A percentile compares a stretch with the other conserved stretches of the same genome.
These are phyloP conservation scores for Clivina fossor DNA, from an alignment of 2,888 invertebrate genomes.

Conservation along the genomic window DNA sequence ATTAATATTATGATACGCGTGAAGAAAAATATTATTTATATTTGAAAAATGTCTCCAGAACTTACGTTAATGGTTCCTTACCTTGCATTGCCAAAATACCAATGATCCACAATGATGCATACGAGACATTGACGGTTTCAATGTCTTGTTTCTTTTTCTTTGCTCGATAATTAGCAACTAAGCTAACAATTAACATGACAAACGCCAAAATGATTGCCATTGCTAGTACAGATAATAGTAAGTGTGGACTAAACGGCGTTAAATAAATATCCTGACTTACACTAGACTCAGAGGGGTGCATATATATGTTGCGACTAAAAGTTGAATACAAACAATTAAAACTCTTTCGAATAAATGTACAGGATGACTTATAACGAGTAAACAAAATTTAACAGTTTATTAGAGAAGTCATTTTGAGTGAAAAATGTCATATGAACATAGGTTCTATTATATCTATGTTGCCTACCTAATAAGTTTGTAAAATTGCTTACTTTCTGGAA, in stretches of 20 bases:
- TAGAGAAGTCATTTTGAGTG: too few species aligned
- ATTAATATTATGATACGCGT: too few species aligned
- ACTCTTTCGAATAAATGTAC: too few species aligned
- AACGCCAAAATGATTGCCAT: slow-evolving; percentile 57
- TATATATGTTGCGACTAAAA: slow-evolving; percentile 64
- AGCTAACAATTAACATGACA: slow-evolving; percentile 56
- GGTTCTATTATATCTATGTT: too few species aligned
- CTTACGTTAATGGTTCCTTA: slow-evolving; percentile 42
- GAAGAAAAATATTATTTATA: too few species aligned
- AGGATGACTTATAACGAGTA: too few species aligned
- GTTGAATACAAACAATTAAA: too few species aligned
- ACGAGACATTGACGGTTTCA: slow-evolving; percentile 54
- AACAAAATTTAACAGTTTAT: too few species aligned
- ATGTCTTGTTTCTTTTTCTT: slow-evolving; percentile 40
- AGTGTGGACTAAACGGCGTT: slow-evolving; percentile 61
- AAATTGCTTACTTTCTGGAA: too few species aligned
- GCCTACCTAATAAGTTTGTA: too few species aligned
- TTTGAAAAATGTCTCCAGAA: too few species aligned
- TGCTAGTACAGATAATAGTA: slow-evolving; percentile 58
- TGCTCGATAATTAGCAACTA: slow-evolving; percentile 35
- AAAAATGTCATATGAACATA: too few species aligned
- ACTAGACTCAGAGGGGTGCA: slow-evolving; percentile 63
- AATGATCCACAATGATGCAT: slow-evolving; percentile 63
- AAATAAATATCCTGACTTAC: slow-evolving; percentile 64
- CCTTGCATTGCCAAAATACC: slow-evolving; percentile 69